These are phyloP conservation scores for Cottus gobio DNA, from an alignment of 2,113 vertebrate genomes.

Conservation along the genomic window DNA sequence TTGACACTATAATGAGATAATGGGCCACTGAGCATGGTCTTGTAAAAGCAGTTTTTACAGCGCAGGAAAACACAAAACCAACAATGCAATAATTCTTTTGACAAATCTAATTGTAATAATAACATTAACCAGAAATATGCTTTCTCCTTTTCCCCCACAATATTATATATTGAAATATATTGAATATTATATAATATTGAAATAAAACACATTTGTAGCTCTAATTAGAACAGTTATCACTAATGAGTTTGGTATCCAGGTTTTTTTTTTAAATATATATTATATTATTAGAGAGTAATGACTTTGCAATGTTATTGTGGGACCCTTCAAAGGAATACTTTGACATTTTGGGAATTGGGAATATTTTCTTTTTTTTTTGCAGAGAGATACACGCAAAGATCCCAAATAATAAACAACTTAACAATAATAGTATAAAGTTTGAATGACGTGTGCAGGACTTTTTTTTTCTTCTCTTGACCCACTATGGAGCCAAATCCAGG, in stretches of 20 bases:
- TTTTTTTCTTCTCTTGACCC: neutral
- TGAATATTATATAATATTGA: no score
- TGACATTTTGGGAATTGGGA: neutral
- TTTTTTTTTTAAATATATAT: neutral
- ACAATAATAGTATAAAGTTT: neutral
- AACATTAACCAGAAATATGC: neutral
- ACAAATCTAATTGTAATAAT: neutral
- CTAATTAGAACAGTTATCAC: neutral
- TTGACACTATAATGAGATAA: neutral
- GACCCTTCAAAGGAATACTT: neutral
- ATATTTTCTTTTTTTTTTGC: neutral
- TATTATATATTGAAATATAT: no score
- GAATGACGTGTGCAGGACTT: no score
- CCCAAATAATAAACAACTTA: neutral
- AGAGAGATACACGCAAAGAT: neutral
- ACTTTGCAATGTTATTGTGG: neutral
- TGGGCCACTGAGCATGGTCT: neutral
- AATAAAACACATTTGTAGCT: neutral
- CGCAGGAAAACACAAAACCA: no score
- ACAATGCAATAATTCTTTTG: no score
- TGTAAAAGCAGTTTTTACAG: neutral
- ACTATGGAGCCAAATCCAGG: neutral
- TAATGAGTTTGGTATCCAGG: neutral
- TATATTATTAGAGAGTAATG: neutral
- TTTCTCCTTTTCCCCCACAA: neutral